Evolutionary conservation across 2,888 invertebrate species (phyloP), one percentile per base, ranked within the genome.

Genomic region (Pegoplata infirma): DNA sequence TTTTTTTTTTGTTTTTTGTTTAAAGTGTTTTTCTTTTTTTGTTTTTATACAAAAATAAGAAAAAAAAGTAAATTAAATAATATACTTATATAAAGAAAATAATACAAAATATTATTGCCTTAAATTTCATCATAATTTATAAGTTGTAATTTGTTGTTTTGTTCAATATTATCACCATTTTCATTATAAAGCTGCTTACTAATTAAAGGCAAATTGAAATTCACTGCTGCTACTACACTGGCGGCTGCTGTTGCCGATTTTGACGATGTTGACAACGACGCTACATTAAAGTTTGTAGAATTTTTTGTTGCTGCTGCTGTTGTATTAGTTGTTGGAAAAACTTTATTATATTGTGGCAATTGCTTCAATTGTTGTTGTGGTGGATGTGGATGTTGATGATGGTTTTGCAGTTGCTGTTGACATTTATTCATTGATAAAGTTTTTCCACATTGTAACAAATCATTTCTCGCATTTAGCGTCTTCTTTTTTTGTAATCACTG

Each of bases 401-500:
- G 77, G 5, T 78, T 66, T 0, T 76, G 64, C n/a, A 77, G 77
- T 25, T 81, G 81, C 5, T n/a, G 79, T 12, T 71, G 69, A 14
- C 51, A 46, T 61, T 71, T 28, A 14, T 76, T 59, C 76, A 58
- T 56, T 55, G 71, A 67, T 46, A 75, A 56, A 47, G 75, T 72
- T 72, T 79, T 79, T 67, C 56, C 75, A 75, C 67, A 63, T 25
- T 67, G 66, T 63, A 75, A 67, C 51, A 79, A 67, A 75, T 84
- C 84, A 80, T 83, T 86, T 66, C 82, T 84, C 80, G 82, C 85
- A 86, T 86, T 86, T 76, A 88, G 71, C 47, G 79, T 66, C 53
- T 67, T 79, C 71, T 71, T 72, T 79, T 79, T 87, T 90, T 90
- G 90, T 90, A 92, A 93, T 94, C 94, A 96, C 91, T 95, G 93